Base-by-base conservation (phyloP, 2,113 vertebrate species). In the Jacana jacana region DNA sequence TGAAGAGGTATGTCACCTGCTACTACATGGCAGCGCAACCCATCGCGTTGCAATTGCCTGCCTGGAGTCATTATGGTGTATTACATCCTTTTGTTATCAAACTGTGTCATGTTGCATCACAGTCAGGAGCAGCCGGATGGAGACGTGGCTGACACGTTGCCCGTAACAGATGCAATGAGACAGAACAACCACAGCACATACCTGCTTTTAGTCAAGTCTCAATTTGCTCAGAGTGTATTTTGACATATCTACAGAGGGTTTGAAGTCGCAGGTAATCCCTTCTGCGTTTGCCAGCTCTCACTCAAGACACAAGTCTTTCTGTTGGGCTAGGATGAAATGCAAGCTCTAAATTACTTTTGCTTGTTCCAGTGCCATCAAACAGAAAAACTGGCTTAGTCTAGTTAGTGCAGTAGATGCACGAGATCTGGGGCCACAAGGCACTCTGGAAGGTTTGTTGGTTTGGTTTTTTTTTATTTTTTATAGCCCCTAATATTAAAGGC, bases 31-130 rank as follows among this genome's bases (percentile, higher is more conserved):
- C 90, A 95, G 69, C 80, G 58, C 63, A 64, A 88, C 88, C 82
- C 46, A 22, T 81, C 13, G 4, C 61, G 6, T 37, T 60, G 82
- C 94, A 82, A 85, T 86, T 93, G 96, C 82, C 80, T 77, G 83
- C 87, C 92, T 94, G 88, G 89, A 97, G 89, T 94, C 95, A 94
- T 97, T 95, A 90, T 73, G 76, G 81, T 93, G 93, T 93, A 92
- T 93, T 93, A 92, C 88, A 94, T 91, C 89, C 91, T 93, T 97
- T 93, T 95, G 85, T 90, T 93, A 97, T 91, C 95, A 95, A 95
- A 96, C 89, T 93, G 81, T 86, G 90, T 96, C 95, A 84, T 81
- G 91, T 93, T 91, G 87, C 95, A 96, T 97, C 92, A 82, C 68
- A 48, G 83, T 97, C 84, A 96, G 93, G 85, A 93, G 78, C 94